Base-by-base conservation (phyloP, 2,797 vertebrate species). In the Gymnothorax javanicus region DNA sequence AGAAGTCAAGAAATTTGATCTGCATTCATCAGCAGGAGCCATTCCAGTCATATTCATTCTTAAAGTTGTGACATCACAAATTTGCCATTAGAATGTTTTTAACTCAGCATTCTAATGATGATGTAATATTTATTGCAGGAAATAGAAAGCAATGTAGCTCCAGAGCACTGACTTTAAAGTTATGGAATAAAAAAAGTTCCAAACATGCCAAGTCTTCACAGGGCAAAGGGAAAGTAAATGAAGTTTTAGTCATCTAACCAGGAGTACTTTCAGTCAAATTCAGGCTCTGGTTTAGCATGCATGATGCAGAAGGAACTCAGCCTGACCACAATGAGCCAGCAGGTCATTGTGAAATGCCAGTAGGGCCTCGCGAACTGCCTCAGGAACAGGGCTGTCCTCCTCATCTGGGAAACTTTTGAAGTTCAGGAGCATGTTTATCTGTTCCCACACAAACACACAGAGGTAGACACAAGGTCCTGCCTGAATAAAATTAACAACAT, bases 371-470 rank as follows among this genome's bases (percentile, higher is more conserved):
- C 96, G 96, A 87, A 98, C 93, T 0, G 96, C 96, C 15, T 97
- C 97, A 0, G 98, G 97, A 67, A 99, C 93, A 0, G 97, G 97
- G 27, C 94, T 96, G 0, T 97, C 96, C 82, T 98, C 97, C 2
- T 97, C 95, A 0, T 98, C 96, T 0, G 89, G 56, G 0, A 93
- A 95, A 3, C 92, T 95, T 93, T 97, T 98, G 90, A 98, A 98
- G 75, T 97, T 97, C 94, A 99, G 94, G 73, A 99, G 94, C 98
- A 99, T 98, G 93, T 99, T 98, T 91, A 99, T 97, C 98, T 99
- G 87, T n/a, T 67, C 20, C 2, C 62, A 23, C 62, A 25, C 62
- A 67, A 5, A 67, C n/a, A 52, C 81, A 83, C 25, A 83, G 23
- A 83, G 0, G n/a, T 33, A 23, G 8, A 33, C 71, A 71, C 4